These are phyloP conservation scores for Apistogramma diplotaenia DNA, from an alignment of 2,113 vertebrate species.

Conservation along the genomic window DNA sequence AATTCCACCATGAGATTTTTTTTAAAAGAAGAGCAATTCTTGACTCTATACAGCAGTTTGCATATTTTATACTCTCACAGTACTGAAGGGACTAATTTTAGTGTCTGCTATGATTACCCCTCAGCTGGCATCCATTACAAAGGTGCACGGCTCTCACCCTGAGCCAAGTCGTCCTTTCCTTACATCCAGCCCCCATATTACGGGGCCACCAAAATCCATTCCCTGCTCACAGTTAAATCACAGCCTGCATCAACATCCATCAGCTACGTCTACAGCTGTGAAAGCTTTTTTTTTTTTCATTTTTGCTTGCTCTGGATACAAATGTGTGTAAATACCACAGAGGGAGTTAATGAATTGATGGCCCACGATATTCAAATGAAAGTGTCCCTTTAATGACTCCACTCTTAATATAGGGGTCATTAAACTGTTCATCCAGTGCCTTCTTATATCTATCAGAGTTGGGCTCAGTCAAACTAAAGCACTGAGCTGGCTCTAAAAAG, in stretches of 20 bases:
- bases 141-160: conserved; percentile 36
- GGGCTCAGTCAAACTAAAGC: conserved; percentile 49
- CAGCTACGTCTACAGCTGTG: conserved; percentile 23
- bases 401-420: conserved; percentile 48
- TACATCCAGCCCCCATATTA: conserved; percentile 6
- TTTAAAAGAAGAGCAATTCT: background rate
- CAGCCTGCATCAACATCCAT: conserved; percentile 24
- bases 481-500: conserved; percentile 48
- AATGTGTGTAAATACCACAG: conserved; percentile 33
- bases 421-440: conserved; percentile 49
- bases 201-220: conserved; percentile 38
- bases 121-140: conserved; percentile 46
- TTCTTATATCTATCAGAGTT: conserved; percentile 43
- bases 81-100: conserved; percentile 55
- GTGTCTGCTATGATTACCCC: conserved; percentile 45
- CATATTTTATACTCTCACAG: conserved; percentile 25
- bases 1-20: background rate
- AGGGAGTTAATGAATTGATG: conserved; percentile 24
- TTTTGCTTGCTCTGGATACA: conserved; percentile 26
- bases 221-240: conserved; percentile 40
- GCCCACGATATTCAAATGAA: conserved; percentile 17
- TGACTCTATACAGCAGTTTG: conserved; percentile 23
- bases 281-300: background rate
- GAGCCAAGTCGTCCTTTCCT: conserved; percentile 40
- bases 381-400: conserved; percentile 8